phyloP scores from a whole-genome alignment of 2,113 vertebrate species.

The Takifugu flavidus region DNA sequence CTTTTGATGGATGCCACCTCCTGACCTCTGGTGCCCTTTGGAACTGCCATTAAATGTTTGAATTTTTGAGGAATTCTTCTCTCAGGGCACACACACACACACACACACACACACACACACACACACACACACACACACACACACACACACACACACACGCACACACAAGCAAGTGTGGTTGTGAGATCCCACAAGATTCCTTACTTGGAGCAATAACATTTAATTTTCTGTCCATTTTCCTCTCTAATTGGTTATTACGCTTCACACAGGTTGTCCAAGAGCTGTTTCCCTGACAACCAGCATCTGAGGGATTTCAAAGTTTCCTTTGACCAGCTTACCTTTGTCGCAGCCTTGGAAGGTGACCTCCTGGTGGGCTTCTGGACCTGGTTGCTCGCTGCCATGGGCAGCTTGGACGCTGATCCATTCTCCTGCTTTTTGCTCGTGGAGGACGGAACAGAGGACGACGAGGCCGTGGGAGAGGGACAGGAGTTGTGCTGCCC shows the following conservation, averaged over 20 bases:
- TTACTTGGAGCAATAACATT: too few species aligned
- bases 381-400: conserved; percentile 55
- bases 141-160: conserved; percentile 1
- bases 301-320: too few species aligned
- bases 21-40: conserved; percentile 24
- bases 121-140: conserved; percentile 4
- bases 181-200: too few species aligned
- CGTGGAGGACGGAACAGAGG: conserved; percentile 43
- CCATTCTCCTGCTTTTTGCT: conserved; percentile 74
- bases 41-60: background rate
- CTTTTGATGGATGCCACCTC: conserved; percentile 6
- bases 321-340: conserved; percentile 72
- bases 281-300: too few species aligned
- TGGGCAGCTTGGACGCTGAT: conserved; percentile 77
- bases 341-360: conserved; percentile 76
- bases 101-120: too few species aligned
- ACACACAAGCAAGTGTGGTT: background rate
- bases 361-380: conserved; percentile 76
- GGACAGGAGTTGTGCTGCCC: conserved; percentile 34
- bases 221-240: too few species aligned
- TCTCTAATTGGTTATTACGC: background rate
- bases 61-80: too few species aligned
- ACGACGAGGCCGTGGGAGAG: conserved; percentile 17
- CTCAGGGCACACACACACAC: too few species aligned
- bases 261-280: background rate